Evolutionary conservation across 2,888 invertebrate genomes (phyloP), one percentile per base, ranked within the genome.

Genomic region (Gerosis bhagava): DNA sequence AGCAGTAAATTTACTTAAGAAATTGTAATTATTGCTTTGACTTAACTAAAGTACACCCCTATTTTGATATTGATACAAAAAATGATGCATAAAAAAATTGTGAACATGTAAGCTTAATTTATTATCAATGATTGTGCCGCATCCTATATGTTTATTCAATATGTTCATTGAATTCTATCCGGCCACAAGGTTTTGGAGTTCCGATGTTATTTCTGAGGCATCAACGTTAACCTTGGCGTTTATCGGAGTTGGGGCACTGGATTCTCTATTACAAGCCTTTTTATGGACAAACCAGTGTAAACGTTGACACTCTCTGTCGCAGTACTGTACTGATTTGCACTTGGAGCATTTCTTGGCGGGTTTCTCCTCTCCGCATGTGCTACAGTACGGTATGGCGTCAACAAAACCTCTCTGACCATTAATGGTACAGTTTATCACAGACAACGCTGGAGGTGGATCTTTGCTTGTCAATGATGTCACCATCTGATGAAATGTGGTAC

Each of bases 271-370:
- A 67, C 97, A 97, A 24, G 92, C 93, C 68, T 96, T 96, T 80
- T 97, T 97, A 75, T 97, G 97, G 66, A 95, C 93, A 68, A 95
- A 96, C 97, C 97, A 97, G 73, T 97, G 98, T 34, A 98, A 86
- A 56, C 97, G 93, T 77, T 99, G 99, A 74, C 99, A 99, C 67
- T 95, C 95, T 50, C 96, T 91, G 78, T 97, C 95, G 83, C 99
- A 99, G 74, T 99, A 99, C 72, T 95, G 94, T 40, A 97, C 97
- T 47, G 92, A 92, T 90, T 97, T 97, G 81, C 99, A 99, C 73
- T 96, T 96, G 6, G 97, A 95, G 79, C 99, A 99, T 75, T 97
- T 96, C 73, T 98, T 98, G 5, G 93, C 92, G 0, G 97, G 96
- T 59, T 95, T 94, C 62, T 96, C 95, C 65, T 97, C 96, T 0